Conservation (phyloP, 1,140 invertebrate genomes). For the Zeugodacus cucurbitae region DNA sequence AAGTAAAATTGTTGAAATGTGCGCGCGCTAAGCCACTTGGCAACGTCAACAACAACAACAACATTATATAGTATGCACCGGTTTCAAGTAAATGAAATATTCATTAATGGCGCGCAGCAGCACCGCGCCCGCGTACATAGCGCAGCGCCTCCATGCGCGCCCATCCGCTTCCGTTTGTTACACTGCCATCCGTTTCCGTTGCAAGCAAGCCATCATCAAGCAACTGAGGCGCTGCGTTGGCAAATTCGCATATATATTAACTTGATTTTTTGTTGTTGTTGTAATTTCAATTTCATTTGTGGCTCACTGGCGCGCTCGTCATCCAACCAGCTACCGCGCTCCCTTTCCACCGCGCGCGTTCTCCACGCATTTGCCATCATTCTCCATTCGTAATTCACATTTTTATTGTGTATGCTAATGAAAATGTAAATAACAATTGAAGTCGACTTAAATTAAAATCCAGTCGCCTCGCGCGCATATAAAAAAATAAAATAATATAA, state of each 20-base stretch:
- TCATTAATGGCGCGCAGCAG: constrained; percentile 41
- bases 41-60: not conserved
- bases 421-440: constrained; percentile 41
- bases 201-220: not conserved
- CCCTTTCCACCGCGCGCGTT: not conserved
- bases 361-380: not conserved
- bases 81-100: constrained; percentile 44
- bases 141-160: not conserved
- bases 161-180: constrained; percentile 40
- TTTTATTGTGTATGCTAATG: constrained; percentile 41
- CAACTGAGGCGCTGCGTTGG: not conserved
- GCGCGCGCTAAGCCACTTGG: not conserved
- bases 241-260: not conserved
- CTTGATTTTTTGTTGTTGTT: not conserved
- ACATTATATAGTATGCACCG: not conserved
- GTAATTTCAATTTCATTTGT: constrained; percentile 41
- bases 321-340: not conserved
- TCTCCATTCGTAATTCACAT: not conserved
- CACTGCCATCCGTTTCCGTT: constrained; percentile 37
- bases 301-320: not conserved
- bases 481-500: not conserved
- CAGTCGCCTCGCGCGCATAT: not conserved
- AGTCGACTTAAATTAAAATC: constrained; percentile 40
- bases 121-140: not conserved
- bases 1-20: constrained; percentile 24